Evolutionary conservation across 2,113 vertebrate genomes (phyloP), one percentile per base, ranked within the genome.

Genomic region (Megaceryle torquata): DNA sequence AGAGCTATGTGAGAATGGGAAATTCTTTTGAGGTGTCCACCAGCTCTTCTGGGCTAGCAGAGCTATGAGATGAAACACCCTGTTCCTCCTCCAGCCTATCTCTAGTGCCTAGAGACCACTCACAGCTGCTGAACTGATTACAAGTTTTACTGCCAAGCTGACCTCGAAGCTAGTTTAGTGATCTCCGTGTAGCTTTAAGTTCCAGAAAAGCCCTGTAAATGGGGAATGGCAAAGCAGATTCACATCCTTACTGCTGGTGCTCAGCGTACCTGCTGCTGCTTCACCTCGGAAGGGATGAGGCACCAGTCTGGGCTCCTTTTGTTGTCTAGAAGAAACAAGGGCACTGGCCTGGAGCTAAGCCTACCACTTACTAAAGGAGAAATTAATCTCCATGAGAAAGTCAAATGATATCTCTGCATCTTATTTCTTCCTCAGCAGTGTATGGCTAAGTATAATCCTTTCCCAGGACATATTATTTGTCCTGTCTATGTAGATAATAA

Each of bases 21-120:
- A 76, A 89, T 89, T 91, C 81, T 84, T 96, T 82, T 92, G 91
- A 96, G 93, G 83, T 84, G 80, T 91, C 81, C 83, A 87, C 57
- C 83, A 68, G 67, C 83, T 85, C 57, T 88, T 84, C 44, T 85
- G 74, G 46, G 39, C 60, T 63, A 50, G 67, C 74, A 74, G 59
- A 91, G 63, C 74, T 91, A 14, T 72, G 74, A 94, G 75, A 78
- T 6, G 0, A 82, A 96, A 82, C 50, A 41, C 63, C 83, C 74
- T 82, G 46, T 82, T 91, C 56, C 29, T 92, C 65, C 77, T 91
- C 81, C 83, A 84, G 81, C 83, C 69, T 89, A 7, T 90, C 88
- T 91, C 37, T 82, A 26, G 74, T 82, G 86, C 59, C 54, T 78
- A 35, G 61, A 76, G 84, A 79, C 83, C n/a, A 39, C 51, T 96